Base-by-base conservation (phyloP, 2,888 invertebrate species). In the Trichopoda pennipes region DNA sequence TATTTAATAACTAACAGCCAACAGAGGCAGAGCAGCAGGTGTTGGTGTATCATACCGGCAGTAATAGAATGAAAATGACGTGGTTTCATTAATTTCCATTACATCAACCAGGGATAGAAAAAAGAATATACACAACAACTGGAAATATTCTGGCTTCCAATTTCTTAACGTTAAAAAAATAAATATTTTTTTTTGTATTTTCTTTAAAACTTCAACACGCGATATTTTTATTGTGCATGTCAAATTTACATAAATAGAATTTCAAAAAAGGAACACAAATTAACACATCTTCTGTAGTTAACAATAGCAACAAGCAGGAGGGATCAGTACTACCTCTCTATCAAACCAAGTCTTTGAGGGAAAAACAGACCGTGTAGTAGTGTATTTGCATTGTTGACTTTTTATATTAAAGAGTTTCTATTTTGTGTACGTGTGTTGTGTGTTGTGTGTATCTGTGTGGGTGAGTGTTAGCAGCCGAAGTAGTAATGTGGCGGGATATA, bases 401-500 rank as follows among this genome's bases (percentile, higher is more conserved):
- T 28, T 14, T 53, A 2, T 10, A 2, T 38, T 38, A 3, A 44
- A 61, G 21, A 38, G 42, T 3, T 38, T n/a, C 35, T 19, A 4
- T n/a, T 44, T n/a, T 12, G 44, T 17, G 1, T 17, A 35, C 47
- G 55, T 51, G 49, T 60, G 51, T 51, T n/a, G n/a, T n/a, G n/a
- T n/a, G n/a, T n/a, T n/a, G 19, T 28, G 28, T 28, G 3, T 28
- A 8, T 28, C 1, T 4, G 28, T 28, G 28, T 6, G 1, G 4
- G 4, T 2, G 4, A 16, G 51, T 10, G 21, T n/a, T 63, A 19
- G 17, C 21, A 32, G 35, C 21, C 14, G 21, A 21, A 4, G 73
- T 75, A 87, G 86, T 85, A 80, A 90, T 90, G 90, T 87, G 90
- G 89, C 90, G 90, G 86, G 90, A 90, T 88, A 90, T 90, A 79